Evolutionary conservation across 2,113 vertebrate species (phyloP), one percentile per base, ranked within the genome.

Genomic region (Gracilinanus agilis): DNA sequence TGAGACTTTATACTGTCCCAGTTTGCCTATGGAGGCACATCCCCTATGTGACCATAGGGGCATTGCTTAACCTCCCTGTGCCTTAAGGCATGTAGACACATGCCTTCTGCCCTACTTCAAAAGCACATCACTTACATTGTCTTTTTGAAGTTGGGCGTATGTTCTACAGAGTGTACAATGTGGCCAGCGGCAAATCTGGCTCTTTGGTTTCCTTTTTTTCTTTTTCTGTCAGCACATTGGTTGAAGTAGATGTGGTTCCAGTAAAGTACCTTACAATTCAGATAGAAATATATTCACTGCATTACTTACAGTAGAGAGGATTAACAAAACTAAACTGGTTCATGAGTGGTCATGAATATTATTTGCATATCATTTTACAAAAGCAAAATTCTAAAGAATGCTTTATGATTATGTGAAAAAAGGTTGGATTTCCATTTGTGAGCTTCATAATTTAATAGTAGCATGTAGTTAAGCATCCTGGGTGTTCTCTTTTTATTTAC

Each of bases 151-250:
- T 97, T 96, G 94, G 53, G 34, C 53, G 23, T 95, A 88, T 95
- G 91, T 97, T 98, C 96, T 94, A 90, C 88, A 92, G 96, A 96
- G 92, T 96, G 92, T 67, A 88, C 67, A 91, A 56, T 96, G 91
- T 95, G 95, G 97, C 96, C 97, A 97, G 97, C 96, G 97, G 97
- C 97, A 96, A 96, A 95, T 96, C 94, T 96, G 89, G 34, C 67
- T 97, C 96, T 97, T 97, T 97, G 94, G n/a, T 83, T 75, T 75
- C 19, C 21, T 16, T 56, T 24, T 24, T 56, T 75, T 75, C 4
- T 67, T 83, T 75, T 40, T 75, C 40, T 83, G 95, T 53, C 92
- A 94, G 40, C 91, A 92, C 96, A 92, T 67, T 93, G 91, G 94
- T 75, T 96, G 90, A 56, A 96, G 95, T 94, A 96, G 94, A 93